A percentile compares a stretch with the other conserved stretches of the same genome.
Evolutionary conservation across 1,140 invertebrate genomes (phyloP).

Genomic region (Drosophila virilis): DNA sequence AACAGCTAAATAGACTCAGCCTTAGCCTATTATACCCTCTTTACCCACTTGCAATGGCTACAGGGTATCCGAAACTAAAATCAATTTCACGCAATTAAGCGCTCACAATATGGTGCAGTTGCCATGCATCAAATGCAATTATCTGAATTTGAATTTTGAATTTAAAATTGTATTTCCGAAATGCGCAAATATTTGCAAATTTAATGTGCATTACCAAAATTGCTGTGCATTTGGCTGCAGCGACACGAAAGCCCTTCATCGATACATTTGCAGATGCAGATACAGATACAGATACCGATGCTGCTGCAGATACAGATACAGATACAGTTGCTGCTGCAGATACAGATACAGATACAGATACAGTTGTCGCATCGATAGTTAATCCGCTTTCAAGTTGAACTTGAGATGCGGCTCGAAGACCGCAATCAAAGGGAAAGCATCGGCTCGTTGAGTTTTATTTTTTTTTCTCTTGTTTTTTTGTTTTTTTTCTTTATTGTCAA

Average conservation of each 20-base stretch:
- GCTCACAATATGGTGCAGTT: constrained; percentile 37
- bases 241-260: constrained; percentile 20
- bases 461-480: not conserved
- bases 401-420: constrained; percentile 18
- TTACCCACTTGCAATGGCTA: too few species aligned
- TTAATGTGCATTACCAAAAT: constrained; percentile 40
- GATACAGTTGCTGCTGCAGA: too few species aligned
- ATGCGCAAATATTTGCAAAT: constrained; percentile 53
- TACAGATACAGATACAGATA: constrained; percentile 5
- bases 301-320: too few species aligned
- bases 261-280: constrained; percentile 33
- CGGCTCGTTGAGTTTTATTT: not conserved
- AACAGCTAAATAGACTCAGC: too few species aligned
- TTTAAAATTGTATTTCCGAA: constrained; percentile 30
- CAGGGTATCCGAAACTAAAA: constrained; percentile 47
- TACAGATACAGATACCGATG: constrained; percentile 1
- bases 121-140: constrained; percentile 49
- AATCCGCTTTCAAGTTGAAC: constrained; percentile 50
- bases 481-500: constrained; percentile 28
- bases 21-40: too few species aligned
- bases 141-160: constrained; percentile 52
- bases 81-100: constrained; percentile 80
- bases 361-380: constrained; percentile 16
- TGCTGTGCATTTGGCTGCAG: constrained; percentile 37
- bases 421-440: constrained; percentile 66